A percentile compares a stretch with the other conserved stretches of the same genome.
phyloP scores from a whole-genome alignment of 2,797 vertebrate genomes.

The Danio choprae region DNA sequence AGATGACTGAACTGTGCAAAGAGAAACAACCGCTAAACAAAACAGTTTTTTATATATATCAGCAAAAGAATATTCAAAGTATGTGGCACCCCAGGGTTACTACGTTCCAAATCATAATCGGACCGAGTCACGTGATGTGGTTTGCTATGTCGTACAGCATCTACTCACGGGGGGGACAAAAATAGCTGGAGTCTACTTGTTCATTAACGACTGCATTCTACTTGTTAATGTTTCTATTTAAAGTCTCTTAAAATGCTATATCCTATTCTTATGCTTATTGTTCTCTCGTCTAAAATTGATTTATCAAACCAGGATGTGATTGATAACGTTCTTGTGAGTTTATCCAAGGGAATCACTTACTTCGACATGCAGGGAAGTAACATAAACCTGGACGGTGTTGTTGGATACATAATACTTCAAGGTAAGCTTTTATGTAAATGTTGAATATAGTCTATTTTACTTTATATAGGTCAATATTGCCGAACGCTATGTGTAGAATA shows the following conservation, averaged over 20 bases:
- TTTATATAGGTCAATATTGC: too few species aligned
- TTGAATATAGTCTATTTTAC: background rate
- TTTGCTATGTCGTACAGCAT: constrained; percentile 18
- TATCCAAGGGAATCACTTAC: constrained; percentile 78
- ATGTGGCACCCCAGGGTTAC: background rate
- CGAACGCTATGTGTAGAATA: background rate
- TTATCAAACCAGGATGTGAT: constrained; percentile 73
- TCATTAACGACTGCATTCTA: background rate
- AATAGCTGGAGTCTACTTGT: background rate
- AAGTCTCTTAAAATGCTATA: constrained; percentile 63
- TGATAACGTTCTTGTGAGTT: constrained; percentile 77
- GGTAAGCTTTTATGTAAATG: constrained; percentile 69
- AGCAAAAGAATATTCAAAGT: constrained; percentile 8
- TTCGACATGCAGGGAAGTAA: constrained; percentile 77
- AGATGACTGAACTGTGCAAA: background rate
- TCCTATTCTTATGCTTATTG: constrained; percentile 55
- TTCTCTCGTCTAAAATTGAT: constrained; percentile 63
- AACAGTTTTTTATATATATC: too few species aligned
- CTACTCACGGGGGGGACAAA: background rate
- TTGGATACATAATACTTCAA: constrained; percentile 83
- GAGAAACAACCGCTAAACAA: too few species aligned
- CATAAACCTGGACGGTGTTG: constrained; percentile 85
- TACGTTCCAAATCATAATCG: background rate
- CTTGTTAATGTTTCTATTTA: background rate
- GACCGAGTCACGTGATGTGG: constrained; percentile 39